Evolutionary conservation across 2,888 invertebrate genomes (phyloP).

Genomic region (Gnatocerus cornutus): DNA sequence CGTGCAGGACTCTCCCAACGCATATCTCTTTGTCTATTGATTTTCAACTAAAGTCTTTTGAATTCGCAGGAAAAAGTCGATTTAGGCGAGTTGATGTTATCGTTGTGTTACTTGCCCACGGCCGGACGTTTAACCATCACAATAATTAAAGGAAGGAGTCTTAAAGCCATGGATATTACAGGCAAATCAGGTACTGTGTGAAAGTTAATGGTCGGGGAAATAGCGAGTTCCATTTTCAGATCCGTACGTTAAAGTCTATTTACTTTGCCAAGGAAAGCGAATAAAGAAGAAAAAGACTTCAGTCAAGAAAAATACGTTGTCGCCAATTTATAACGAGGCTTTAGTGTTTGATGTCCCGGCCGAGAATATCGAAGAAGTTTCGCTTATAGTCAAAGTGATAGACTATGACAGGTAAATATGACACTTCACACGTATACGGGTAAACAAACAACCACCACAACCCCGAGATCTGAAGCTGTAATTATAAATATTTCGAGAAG

Average conservation of each 20-base stretch:
- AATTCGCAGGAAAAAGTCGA: constrained; percentile 84
- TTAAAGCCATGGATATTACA: constrained; percentile 95
- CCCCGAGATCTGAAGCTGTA: too few species aligned
- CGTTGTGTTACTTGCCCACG: constrained; percentile 91
- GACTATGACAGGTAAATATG: constrained; percentile 87
- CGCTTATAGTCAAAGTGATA: constrained; percentile 88
- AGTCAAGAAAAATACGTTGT: constrained; percentile 89
- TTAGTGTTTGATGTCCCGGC: constrained; percentile 93
- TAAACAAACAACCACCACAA: too few species aligned
- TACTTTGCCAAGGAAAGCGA: constrained; percentile 89
- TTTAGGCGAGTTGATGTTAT: constrained; percentile 93
- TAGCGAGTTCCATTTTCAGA: constrained; percentile 73
- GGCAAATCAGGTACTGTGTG: constrained; percentile 85
- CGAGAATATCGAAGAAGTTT: constrained; percentile 87
- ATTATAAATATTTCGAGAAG: too few species aligned
- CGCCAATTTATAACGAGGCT: constrained; percentile 95
- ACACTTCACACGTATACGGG: not conserved
- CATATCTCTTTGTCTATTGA: constrained; percentile 31
- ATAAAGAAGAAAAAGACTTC: constrained; percentile 96
- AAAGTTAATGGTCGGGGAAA: constrained; percentile 17
- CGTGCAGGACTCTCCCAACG: constrained; percentile 38
- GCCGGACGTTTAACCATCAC: constrained; percentile 93
- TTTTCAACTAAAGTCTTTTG: constrained; percentile 22
- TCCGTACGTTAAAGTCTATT: constrained; percentile 94
- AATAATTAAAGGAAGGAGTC: constrained; percentile 91